Evolutionary conservation across 92 coral and sea anemone species (phyloP), one percentile per base, ranked within the genome.

Genomic region (Porites cylindrica): DNA sequence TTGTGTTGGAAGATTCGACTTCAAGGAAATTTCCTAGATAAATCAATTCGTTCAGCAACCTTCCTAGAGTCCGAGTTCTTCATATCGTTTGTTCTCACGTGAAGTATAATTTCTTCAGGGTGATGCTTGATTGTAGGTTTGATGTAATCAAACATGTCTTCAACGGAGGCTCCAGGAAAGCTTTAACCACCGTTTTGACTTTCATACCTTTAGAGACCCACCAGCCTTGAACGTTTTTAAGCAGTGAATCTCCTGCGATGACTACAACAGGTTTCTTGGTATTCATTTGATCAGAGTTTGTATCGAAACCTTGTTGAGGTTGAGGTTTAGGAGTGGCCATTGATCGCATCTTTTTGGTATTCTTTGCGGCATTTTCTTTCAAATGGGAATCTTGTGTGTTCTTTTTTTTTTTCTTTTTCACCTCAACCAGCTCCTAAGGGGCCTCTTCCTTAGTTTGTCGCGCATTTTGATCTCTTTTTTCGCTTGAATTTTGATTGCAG

Each of bases 211-310:
- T 70, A 70, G 69, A 64, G 69, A 64, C 19, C 26, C 69, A 10
- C 69, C 69, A 64, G 26, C 69, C 26, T 64, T 17, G 1, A 14
- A 64, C 5, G 26, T 14, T 64, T 64, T 64, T 64, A 64, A 64
- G 10, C 68, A 64, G 26, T 17, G 68, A 64, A 64, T 64, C 68
- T 64, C 18, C 68, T 18, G 68, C 17, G 68, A 13, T 64, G 68
- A 64, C 68, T 64, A 64, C 68, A 18, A 18, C 68, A 64, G 26
- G 68, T 64, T 64, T 64, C 17, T 64, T 64, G 68, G 26, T 18
- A 64, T 64, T 64, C 68, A 64, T 64, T 64, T 64, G 68, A 64
- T 64, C 68, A 18, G 68, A 64, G 26, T 64, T 64, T 64, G 68
- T 10, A 64, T 64, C 68, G 10, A 24, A 64, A 64, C 68, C 8